A percentile compares a stretch with the other conserved stretches of the same genome.
Evolutionary conservation across 2,888 invertebrate genomes (phyloP).

Genomic region (Cordilura impudica): DNA sequence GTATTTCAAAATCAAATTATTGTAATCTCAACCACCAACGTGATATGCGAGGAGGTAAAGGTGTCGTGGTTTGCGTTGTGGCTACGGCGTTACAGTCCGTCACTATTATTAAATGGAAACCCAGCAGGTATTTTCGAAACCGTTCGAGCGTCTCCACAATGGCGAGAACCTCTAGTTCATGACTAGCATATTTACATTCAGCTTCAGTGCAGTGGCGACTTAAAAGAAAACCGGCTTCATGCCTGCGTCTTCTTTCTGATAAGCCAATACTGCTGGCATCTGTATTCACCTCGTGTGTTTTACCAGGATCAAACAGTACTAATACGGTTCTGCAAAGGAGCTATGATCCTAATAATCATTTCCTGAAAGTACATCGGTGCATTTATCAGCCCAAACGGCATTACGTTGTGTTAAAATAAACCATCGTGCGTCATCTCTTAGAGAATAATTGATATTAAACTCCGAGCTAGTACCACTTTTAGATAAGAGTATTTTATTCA

Average conservation of each 20-base stretch:
- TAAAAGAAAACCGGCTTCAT: slow-evolving; percentile 3
- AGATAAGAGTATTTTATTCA: not conserved
- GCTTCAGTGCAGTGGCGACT: not conserved
- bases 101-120: not conserved
- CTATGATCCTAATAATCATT: slow-evolving; percentile 58
- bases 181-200: not conserved
- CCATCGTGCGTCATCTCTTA: slow-evolving; percentile 60
- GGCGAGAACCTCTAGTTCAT: slow-evolving; percentile 7
- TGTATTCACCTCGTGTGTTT: not conserved
- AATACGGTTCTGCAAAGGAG: not conserved
- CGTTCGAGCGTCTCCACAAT: not conserved
- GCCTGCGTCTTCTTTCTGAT: not conserved
- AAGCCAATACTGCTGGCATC: not conserved
- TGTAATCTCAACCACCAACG: slow-evolving; percentile 7
- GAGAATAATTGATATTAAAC: not conserved
- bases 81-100: slow-evolving; percentile 8
- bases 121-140: slow-evolving; percentile 5
- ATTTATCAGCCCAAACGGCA: slow-evolving; percentile 73
- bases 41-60: slow-evolving; percentile 2
- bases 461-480: not conserved
- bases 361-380: slow-evolving; percentile 71
- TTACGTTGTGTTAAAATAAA: slow-evolving; percentile 67
- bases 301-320: not conserved
- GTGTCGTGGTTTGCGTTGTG: not conserved
- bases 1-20: not conserved